These are phyloP conservation scores for Brachirus orientalis DNA, from an alignment of 2,113 vertebrate genomes.

Conservation along the genomic window DNA sequence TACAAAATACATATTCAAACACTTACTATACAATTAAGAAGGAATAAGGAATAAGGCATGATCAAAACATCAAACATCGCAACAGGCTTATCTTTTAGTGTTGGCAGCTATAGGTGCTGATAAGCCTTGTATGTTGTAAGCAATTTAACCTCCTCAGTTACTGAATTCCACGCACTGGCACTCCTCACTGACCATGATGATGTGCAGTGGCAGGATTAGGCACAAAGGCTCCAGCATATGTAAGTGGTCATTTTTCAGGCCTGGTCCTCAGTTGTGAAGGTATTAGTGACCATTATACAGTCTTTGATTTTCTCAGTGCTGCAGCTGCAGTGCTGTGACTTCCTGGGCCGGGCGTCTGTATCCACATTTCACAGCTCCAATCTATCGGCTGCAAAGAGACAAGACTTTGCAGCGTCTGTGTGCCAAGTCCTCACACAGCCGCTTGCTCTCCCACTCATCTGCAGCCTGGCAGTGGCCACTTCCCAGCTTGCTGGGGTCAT, in stretches of 20 bases:
- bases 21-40: too few relatives aligned
- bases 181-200: too few relatives aligned
- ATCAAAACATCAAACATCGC: too few relatives aligned
- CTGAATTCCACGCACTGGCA: too few relatives aligned
- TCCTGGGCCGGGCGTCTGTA: constrained; percentile 56
- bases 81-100: too few relatives aligned
- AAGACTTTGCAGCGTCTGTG: constrained; percentile 52
- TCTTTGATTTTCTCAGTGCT: constrained; percentile 39
- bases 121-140: too few relatives aligned
- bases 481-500: constrained; percentile 62
- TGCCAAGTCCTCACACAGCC: constrained; percentile 68
- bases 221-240: constrained; percentile 27
- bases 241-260: constrained; percentile 29
- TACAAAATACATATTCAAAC: too few relatives aligned
- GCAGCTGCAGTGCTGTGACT: constrained; percentile 60
- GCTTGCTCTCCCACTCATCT: constrained; percentile 66
- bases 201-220: background rate
- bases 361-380: constrained; percentile 62
- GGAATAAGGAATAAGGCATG: too few relatives aligned
- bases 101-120: too few relatives aligned
- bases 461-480: constrained; percentile 63
- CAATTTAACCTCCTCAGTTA: too few relatives aligned
- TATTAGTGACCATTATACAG: constrained; percentile 52
- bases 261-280: constrained; percentile 22
- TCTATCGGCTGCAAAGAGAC: constrained; percentile 67